phyloP scores from a whole-genome alignment of 2,113 vertebrate genomes.

The Dicentrarchus labrax region DNA sequence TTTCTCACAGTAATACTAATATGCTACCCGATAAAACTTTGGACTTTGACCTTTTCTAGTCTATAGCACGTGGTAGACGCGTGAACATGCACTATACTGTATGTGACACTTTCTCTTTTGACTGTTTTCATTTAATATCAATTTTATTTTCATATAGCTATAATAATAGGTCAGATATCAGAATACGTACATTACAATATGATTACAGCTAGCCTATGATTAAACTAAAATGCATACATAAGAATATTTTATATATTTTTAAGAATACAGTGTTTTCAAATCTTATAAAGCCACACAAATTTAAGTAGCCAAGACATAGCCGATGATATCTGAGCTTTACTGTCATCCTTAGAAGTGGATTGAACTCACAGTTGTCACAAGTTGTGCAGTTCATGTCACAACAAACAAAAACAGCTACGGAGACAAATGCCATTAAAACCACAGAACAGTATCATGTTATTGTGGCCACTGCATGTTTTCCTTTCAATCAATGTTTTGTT shows the following conservation, averaged over 20 bases:
- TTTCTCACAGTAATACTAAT: conserved; percentile 9
- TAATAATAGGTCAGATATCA: not conserved
- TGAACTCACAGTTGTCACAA: not conserved
- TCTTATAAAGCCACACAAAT: not conserved
- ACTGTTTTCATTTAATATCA: too few species aligned
- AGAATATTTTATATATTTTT: not conserved
- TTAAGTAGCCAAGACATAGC: not conserved
- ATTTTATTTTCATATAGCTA: too few species aligned
- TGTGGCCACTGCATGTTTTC: not conserved
- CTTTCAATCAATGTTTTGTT: not conserved
- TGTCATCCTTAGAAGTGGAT: not conserved
- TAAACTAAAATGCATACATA: not conserved
- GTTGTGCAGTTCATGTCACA: not conserved
- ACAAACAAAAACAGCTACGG: not conserved
- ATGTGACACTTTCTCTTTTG: not conserved
- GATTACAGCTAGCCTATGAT: not conserved
- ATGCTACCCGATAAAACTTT: conserved; percentile 14
- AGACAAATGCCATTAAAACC: not conserved
- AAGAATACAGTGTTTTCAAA: not conserved
- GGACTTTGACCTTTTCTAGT: conserved; percentile 59
- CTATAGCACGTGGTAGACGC: conserved; percentile 20
- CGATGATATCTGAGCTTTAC: not conserved
- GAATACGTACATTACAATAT: not conserved
- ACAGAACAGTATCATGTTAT: not conserved
- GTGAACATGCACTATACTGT: conserved; percentile 2